A percentile compares a stretch with the other conserved stretches of the same genome.
Evolutionary conservation across 2,888 invertebrate genomes (phyloP).

Genomic region (Tachina grossa): DNA sequence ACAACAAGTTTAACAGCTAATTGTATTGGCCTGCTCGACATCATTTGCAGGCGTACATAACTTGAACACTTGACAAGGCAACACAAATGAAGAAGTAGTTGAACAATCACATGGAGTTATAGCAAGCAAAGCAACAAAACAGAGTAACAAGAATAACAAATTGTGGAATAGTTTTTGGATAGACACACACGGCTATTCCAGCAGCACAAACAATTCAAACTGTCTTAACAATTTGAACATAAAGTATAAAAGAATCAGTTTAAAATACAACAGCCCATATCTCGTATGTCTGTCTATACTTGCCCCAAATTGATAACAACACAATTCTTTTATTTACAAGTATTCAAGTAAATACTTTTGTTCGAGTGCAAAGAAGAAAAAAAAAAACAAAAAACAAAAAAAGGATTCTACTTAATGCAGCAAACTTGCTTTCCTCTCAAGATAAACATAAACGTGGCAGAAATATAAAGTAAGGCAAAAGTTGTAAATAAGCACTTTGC

Average conservation of each 20-base stretch:
- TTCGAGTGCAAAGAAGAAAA: background rate
- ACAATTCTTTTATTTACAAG: slow-evolving; percentile 35
- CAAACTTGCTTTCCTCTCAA: background rate
- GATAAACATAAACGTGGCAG: slow-evolving; percentile 14
- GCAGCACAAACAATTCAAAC: background rate
- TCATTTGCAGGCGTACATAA: slow-evolving; percentile 68
- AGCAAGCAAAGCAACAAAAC: background rate
- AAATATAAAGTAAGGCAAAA: slow-evolving; percentile 17
- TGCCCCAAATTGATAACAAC: background rate
- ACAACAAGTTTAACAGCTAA: slow-evolving; percentile 31
- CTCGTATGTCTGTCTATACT: no score
- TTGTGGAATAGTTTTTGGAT: slow-evolving; percentile 12
- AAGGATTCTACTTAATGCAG: background rate
- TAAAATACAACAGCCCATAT: slow-evolving; percentile 4
- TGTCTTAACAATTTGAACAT: slow-evolving; percentile 21
- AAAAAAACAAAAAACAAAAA: slow-evolving; percentile 8
- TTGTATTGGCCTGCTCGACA: slow-evolving; percentile 72
- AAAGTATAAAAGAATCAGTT: slow-evolving; percentile 31
- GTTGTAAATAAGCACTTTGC: slow-evolving; percentile 45
- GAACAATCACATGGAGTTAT: slow-evolving; percentile 54
- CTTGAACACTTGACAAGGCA: slow-evolving; percentile 69
- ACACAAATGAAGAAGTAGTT: slow-evolving; percentile 47
- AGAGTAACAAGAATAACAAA: slow-evolving; percentile 25
- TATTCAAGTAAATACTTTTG: slow-evolving; percentile 5
- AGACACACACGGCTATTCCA: background rate